Base-by-base conservation (phyloP, 2,113 vertebrate genomes). In the Irena cyanogastra region DNA sequence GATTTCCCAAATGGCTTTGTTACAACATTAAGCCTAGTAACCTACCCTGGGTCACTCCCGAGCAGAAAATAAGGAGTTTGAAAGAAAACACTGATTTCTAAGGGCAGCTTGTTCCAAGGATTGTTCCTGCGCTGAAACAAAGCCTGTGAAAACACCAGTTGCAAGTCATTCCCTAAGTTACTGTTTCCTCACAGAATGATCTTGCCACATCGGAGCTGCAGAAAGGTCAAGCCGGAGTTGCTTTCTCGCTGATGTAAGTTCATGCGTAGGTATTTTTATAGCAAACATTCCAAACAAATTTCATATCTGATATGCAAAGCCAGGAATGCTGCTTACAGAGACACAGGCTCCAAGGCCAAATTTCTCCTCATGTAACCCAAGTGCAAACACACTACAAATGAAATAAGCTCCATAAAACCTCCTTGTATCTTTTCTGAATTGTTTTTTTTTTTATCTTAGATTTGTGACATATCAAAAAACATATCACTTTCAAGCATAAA, bases 231-330 rank as follows among this genome's bases (percentile, higher is more conserved):
- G 66, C 59, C 1, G 0, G 50, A 90, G 87, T 83, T 30, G 33
- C 85, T 69, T 77, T 77, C 83, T 89, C 5, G 1, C 68, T 94
- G 89, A 82, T 95, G 74, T 82, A 79, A 93, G 89, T 72, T 79
- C 75, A 60, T 35, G 1, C 19, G 1, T 85, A 69, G 63, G 82
- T 94, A 90, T 95, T 96, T 97, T 91, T 90, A 94, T 18, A 91
- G 90, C 91, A 95, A 95, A 95, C 94, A 95, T 94, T 95, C 93
- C 93, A 90, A 79, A 74, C 87, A 94, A 91, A 94, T 94, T 94
- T 85, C 75, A 23, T 83, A 33, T 75, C 81, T 85, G 89, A 79
- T 93, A 85, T 1, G 41, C 75, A 85, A 80, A 90, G 90, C 59
- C 86, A 86, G 90, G 95, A 95, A 92, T 86, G 87, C 49, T 17